Conservation (phyloP, 2,797 vertebrate genomes). For the Takifugu ocellatus region DNA sequence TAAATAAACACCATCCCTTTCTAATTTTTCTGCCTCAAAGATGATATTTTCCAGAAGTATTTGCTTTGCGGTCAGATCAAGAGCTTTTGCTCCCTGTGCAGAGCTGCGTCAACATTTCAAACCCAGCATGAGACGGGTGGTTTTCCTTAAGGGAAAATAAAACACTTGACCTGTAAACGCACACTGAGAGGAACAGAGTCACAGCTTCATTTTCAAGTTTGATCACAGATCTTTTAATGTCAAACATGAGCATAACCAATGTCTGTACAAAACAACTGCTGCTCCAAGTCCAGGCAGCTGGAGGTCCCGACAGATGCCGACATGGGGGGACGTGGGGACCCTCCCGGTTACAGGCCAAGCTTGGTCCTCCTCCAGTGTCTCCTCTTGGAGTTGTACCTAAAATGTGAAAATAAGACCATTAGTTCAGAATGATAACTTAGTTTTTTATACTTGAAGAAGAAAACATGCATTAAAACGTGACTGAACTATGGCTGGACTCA, state of each 20-base stretch:
- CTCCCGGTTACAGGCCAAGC: conserved; percentile 80
- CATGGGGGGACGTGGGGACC: conserved; percentile 34
- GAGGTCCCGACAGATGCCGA: conserved; percentile 46
- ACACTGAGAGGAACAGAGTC: background rate
- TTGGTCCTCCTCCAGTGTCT: conserved; percentile 94
- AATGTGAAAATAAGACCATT: background rate
- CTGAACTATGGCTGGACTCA: too few species aligned
- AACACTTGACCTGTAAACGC: background rate
- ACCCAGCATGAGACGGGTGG: background rate
- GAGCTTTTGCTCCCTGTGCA: background rate
- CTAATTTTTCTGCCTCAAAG: background rate
- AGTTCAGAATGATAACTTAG: too few species aligned
- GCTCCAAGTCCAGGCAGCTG: conserved; percentile 61
- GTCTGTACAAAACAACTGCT: conserved; percentile 76
- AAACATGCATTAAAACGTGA: too few species aligned
- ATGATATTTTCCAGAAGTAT: background rate
- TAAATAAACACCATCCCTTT: too few species aligned
- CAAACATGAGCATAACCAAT: conserved; percentile 69
- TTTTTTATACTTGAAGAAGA: too few species aligned
- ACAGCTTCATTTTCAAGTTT: conserved; percentile 27
- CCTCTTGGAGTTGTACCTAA: conserved; percentile 94
- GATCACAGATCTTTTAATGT: conserved; percentile 77
- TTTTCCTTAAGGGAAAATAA: conserved; percentile 3
- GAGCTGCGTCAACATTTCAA: conserved; percentile 17
- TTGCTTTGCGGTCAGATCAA: conserved; percentile 16